Evolutionary conservation across 2,113 vertebrate genomes (phyloP).

Genomic region (human (Homo sapiens)): DNA sequence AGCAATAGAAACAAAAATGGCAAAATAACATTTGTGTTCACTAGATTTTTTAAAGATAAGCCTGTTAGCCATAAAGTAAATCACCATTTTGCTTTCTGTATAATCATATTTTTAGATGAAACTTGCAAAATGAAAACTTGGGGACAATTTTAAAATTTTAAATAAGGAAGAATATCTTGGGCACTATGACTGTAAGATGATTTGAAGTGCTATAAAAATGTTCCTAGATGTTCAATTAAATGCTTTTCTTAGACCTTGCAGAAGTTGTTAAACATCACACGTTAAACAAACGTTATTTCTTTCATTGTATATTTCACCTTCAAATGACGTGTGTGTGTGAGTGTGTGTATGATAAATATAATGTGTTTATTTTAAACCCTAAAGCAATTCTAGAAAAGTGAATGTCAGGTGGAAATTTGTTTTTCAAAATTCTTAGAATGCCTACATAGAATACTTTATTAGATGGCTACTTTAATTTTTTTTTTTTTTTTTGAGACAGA

Average conservation of each 20-base stretch:
- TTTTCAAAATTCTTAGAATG: slow-evolving; percentile 38
- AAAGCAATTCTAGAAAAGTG: slow-evolving; percentile 21
- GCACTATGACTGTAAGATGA: background rate
- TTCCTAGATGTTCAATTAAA: slow-evolving; percentile 40
- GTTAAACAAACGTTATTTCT: slow-evolving; percentile 1
- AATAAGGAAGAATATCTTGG: background rate
- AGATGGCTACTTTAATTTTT: background rate
- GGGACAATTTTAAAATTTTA: background rate
- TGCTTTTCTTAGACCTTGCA: background rate
- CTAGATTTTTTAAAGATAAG: background rate
- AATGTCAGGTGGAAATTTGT: background rate
- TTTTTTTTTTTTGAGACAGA: background rate
- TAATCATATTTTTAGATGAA: slow-evolving; percentile 11
- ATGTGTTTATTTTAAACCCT: background rate
- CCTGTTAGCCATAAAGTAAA: background rate
- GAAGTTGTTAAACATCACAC: slow-evolving; percentile 2
- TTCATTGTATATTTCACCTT: slow-evolving; percentile 47
- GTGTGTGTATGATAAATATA: background rate
- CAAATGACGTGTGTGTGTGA: background rate
- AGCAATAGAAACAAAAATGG: background rate
- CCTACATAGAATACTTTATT: background rate
- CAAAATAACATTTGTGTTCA: background rate
- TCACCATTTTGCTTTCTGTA: background rate
- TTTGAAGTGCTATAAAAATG: background rate
- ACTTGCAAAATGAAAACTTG: slow-evolving; percentile 52